Percentiles rank a stretch among this genome's conserved stretches.
Conservation (phyloP, 2,113 vertebrate species). For the Phocoena sinus region DNA sequence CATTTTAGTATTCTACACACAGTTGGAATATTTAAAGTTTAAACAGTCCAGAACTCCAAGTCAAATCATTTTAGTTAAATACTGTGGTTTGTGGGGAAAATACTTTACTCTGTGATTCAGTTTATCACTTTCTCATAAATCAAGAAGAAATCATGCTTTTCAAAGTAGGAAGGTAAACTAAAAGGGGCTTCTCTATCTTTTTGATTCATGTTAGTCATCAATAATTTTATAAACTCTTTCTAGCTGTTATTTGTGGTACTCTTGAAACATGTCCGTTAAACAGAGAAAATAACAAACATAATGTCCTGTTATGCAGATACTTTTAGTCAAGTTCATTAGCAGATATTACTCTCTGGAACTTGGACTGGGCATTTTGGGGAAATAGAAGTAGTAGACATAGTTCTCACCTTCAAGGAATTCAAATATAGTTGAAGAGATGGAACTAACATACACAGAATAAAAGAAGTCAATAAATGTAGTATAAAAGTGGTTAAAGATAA, state of each 20-base stretch:
- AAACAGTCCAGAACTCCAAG: background rate
- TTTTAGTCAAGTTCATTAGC: slow-evolving; percentile 6
- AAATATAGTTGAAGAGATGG: background rate
- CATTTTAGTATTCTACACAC: background rate
- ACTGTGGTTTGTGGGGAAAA: background rate
- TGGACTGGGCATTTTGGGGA: background rate
- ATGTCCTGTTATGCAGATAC: background rate
- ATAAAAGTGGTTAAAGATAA: background rate
- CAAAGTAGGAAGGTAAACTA: background rate
- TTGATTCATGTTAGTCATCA: background rate
- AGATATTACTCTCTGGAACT: background rate
- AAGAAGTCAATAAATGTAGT: background rate
- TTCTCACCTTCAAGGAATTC: slow-evolving; percentile 19
- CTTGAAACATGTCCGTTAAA: slow-evolving; percentile 18
- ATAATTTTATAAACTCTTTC: background rate
- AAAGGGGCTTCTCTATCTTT: background rate
- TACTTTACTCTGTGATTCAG: background rate
- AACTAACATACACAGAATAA: background rate
- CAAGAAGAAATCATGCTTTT: background rate
- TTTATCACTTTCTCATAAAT: slow-evolving; percentile 40
- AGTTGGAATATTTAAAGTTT: background rate
- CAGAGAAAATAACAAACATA: background rate
- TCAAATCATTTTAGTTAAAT: slow-evolving; percentile 23
- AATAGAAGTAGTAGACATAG: background rate
- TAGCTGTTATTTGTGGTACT: background rate